Conservation (phyloP, 2,113 vertebrate genomes). For the Labrus mixtus region DNA sequence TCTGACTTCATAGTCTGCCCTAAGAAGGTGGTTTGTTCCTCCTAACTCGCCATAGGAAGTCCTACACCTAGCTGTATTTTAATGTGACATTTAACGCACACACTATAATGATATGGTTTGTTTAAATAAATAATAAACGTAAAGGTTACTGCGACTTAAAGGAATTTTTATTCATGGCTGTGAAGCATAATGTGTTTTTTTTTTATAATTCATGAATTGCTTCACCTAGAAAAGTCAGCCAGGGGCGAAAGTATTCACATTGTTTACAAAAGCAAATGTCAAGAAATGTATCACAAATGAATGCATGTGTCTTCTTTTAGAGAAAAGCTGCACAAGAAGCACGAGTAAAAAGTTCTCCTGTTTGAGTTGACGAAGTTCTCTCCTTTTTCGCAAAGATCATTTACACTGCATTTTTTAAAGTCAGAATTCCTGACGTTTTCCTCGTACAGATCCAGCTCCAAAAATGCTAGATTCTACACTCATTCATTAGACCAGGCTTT, state of each 20-base stretch:
- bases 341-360: no score
- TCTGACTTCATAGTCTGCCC: constrained; percentile 19
- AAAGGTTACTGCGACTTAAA: constrained; percentile 24
- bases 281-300: no score
- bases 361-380: no score
- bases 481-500: no score
- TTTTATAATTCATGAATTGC: neutral
- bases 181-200: neutral
- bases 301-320: no score
- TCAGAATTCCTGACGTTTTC: no score
- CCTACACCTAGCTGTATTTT: constrained; percentile 9
- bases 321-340: no score
- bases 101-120: neutral
- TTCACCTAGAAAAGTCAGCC: neutral
- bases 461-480: no score
- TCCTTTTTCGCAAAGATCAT: no score
- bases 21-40: neutral
- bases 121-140: constrained; percentile 24
- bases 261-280: no score
- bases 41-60: neutral
- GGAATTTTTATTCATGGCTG: neutral
- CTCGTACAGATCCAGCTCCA: no score
- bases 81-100: constrained; percentile 45
- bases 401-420: no score
- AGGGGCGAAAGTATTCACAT: neutral